These are phyloP conservation scores for Nesospiza acunhae DNA, from an alignment of 2,113 vertebrate genomes.

Conservation along the genomic window DNA sequence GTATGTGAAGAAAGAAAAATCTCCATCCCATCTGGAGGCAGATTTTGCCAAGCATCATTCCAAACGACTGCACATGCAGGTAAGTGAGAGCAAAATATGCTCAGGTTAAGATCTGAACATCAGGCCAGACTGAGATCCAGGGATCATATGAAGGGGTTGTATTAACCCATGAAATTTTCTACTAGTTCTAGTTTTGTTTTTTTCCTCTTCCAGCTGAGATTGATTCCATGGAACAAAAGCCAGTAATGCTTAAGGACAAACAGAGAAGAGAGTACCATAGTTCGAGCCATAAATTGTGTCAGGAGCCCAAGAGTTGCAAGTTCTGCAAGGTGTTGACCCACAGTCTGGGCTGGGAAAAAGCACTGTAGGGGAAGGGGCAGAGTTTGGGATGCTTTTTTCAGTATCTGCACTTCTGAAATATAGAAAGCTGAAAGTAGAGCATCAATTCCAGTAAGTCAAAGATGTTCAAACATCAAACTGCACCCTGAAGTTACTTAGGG, in stretches of 20 bases:
- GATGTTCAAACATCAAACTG: neutral
- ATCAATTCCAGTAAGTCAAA: neutral
- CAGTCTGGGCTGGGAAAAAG: neutral
- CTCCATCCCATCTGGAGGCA: neutral
- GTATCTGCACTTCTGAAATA: neutral
- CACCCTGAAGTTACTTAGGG: neutral
- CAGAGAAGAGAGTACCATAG: neutral
- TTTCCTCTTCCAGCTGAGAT: neutral
- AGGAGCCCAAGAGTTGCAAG: neutral
- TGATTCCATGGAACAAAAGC: neutral
- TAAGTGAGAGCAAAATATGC: neutral
- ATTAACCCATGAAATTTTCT: neutral
- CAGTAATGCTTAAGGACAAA: conserved; percentile 11
- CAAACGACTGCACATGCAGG: neutral
- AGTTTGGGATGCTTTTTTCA: neutral
- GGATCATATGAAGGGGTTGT: neutral
- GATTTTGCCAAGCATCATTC: neutral
- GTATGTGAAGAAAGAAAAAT: neutral
- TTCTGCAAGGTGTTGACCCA: neutral
- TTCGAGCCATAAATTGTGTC: conserved; percentile 5
- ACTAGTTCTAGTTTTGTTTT: neutral
- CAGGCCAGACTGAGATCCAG: neutral
- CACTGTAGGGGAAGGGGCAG: neutral
- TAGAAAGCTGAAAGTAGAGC: neutral
- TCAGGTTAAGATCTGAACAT: neutral